A percentile compares a stretch with the other conserved stretches of the same genome.
phyloP scores from a whole-genome alignment of 1,140 invertebrate species.

The Coenobita brevimanus region DNA sequence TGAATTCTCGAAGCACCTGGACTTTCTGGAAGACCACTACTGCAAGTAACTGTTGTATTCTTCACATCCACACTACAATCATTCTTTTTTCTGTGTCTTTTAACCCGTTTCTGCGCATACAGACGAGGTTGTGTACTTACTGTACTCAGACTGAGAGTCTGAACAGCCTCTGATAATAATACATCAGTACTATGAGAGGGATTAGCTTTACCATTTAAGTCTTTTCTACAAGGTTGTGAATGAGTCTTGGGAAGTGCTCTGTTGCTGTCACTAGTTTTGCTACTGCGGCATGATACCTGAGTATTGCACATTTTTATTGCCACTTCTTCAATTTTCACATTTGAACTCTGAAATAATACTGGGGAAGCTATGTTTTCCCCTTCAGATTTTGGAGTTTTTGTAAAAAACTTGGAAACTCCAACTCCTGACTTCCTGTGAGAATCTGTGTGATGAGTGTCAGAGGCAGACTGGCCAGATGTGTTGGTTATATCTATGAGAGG shows the following conservation, averaged over 20 bases:
- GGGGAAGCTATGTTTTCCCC: not conserved
- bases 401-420: conserved; percentile 1
- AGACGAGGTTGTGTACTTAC: not conserved
- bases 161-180: conserved; percentile 51
- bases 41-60: conserved; percentile 19
- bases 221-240: not conserved
- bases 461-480: conserved; percentile 8
- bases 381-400: not conserved
- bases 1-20: not conserved
- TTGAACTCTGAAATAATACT: not conserved
- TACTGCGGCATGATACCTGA: conserved; percentile 5
- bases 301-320: conserved; percentile 60
- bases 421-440: conserved; percentile 5
- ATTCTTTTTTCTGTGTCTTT: not conserved
- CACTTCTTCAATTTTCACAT: conserved; percentile 19
- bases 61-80: not conserved
- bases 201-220: conserved; percentile 7
- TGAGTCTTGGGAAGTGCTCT: not conserved
- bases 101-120: not conserved
- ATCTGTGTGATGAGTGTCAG: not conserved
- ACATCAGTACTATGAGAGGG: conserved; percentile 38
- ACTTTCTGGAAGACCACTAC: conserved; percentile 54
- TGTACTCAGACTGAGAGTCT: conserved; percentile 35
- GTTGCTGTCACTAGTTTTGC: not conserved
- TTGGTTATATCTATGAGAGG: conserved; percentile 53